Percentiles rank a stretch among this genome's conserved stretches.
These are phyloP conservation scores for Lysandra coridon DNA, from an alignment of 2,888 invertebrate species.

Conservation along the genomic window DNA sequence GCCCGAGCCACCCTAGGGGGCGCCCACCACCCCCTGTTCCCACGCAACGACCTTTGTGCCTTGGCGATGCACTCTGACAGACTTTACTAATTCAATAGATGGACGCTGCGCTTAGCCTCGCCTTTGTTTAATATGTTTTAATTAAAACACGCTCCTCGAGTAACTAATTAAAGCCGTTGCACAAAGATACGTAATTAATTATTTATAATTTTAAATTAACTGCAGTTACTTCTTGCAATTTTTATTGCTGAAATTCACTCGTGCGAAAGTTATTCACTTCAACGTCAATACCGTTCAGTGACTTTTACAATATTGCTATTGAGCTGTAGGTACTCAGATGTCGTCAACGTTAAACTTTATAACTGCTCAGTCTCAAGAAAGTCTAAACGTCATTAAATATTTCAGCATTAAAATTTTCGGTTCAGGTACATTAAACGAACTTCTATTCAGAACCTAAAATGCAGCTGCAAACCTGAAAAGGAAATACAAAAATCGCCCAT, in stretches of 20 bases:
- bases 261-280: neutral
- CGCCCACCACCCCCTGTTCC: conserved; percentile 60
- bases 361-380: neutral
- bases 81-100: conserved; percentile 80
- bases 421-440: conserved; percentile 12
- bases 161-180: conserved; percentile 15
- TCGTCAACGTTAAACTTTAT: neutral
- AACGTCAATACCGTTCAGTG: neutral
- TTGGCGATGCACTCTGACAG: conserved; percentile 79
- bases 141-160: conserved; percentile 31
- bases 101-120: conserved; percentile 58
- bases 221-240: neutral
- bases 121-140: conserved; percentile 41
- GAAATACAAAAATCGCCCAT: conserved; percentile 22
- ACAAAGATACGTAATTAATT: conserved; percentile 19
- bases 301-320: neutral
- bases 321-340: neutral
- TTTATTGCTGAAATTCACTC: conserved; percentile 1
- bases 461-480: conserved; percentile 1
- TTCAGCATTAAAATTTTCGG: neutral
- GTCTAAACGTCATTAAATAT: neutral
- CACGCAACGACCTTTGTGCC: conserved; percentile 81
- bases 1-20: conserved; percentile 63
- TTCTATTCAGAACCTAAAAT: conserved; percentile 6
- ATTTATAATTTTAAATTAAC: conserved; percentile 9